Evolutionary conservation across 2,888 invertebrate species (phyloP).

Genomic region (Eubasilissa splendida): DNA sequence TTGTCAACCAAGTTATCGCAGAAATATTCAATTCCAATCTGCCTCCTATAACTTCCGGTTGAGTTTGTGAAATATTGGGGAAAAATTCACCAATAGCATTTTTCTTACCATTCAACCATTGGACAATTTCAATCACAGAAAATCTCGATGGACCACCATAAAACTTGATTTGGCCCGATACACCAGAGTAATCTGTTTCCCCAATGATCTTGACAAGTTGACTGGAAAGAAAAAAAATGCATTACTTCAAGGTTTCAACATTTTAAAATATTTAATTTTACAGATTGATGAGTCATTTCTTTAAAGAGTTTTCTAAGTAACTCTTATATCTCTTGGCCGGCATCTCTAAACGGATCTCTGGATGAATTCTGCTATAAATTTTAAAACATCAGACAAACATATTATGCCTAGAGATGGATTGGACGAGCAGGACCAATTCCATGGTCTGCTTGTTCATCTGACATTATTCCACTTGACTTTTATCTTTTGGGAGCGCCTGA

Average conservation of each 20-base stretch:
- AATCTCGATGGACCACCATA: constrained; percentile 79
- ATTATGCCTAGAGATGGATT: no score
- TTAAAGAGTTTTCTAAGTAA: background rate
- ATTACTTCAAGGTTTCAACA: no score
- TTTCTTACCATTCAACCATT: constrained; percentile 72
- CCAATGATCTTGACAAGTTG: constrained; percentile 76
- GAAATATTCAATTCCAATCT: constrained; percentile 68
- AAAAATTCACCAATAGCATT: constrained; percentile 73
- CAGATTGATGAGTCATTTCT: background rate
- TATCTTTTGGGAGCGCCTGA: no score
- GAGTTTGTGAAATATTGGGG: constrained; percentile 70
- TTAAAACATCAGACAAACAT: background rate
- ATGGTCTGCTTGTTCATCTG: no score
- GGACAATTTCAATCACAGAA: constrained; percentile 74
- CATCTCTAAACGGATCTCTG: no score
- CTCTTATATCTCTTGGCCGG: background rate
- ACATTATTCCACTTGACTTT: no score
- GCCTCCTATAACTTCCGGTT: constrained; percentile 70
- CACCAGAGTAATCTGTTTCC: constrained; percentile 80
- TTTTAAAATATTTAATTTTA: no score
- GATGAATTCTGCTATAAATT: background rate
- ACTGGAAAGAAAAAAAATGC: constrained; percentile 63
- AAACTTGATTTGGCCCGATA: constrained; percentile 82
- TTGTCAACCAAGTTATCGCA: constrained; percentile 77
- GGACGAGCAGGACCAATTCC: no score